A percentile compares a stretch with the other conserved stretches of the same genome.
These are phyloP conservation scores for Columba janthina DNA, from an alignment of 2,113 vertebrate species.

Conservation along the genomic window DNA sequence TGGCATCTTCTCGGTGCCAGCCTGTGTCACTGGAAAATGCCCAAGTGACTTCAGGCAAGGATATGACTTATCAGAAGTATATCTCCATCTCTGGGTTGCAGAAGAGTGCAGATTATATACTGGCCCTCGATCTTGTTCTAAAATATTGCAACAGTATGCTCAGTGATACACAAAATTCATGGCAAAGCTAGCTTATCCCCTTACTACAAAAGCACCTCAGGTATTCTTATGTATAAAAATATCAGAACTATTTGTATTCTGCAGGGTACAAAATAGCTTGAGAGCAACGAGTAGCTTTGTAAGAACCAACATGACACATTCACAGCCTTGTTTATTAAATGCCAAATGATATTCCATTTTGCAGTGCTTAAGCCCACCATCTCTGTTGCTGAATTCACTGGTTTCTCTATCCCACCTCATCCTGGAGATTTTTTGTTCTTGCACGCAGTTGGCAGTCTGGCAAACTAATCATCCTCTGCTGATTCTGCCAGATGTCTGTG, in stretches of 20 bases:
- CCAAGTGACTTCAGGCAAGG: not conserved
- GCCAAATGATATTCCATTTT: not conserved
- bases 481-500: constrained; percentile 56
- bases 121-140: not conserved
- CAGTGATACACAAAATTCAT: not conserved
- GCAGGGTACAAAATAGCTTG: not conserved
- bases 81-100: not conserved
- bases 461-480: constrained; percentile 21
- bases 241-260: not conserved
- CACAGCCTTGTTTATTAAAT: not conserved
- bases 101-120: not conserved
- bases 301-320: not conserved
- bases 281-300: not conserved
- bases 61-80: not conserved
- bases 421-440: not conserved
- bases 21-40: not conserved
- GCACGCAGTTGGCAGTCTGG: constrained; percentile 2
- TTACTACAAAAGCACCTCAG: not conserved
- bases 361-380: not conserved
- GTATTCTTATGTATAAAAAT: not conserved
- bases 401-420: not conserved
- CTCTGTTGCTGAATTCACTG: not conserved
- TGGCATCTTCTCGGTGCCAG: not conserved
- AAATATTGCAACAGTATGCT: not conserved
- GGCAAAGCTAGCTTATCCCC: not conserved